Evolutionary conservation across 2,797 vertebrate species (phyloP).

Genomic region (Bothrops alternatus): DNA sequence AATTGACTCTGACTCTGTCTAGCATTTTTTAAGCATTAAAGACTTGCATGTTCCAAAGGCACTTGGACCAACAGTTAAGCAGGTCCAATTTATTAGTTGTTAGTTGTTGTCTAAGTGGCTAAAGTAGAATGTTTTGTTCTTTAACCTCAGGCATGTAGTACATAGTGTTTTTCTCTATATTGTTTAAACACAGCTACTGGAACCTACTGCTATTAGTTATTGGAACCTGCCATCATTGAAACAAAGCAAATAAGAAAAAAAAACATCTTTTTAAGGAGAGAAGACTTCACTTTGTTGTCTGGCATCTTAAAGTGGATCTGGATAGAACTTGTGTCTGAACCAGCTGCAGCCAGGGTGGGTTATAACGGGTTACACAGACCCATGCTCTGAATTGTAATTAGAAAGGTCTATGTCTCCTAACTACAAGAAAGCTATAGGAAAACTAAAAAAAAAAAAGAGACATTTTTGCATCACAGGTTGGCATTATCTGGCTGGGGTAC

Average conservation of each 20-base stretch:
- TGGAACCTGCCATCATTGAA: neutral
- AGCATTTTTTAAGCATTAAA: neutral
- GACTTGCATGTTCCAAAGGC: too few relatives aligned
- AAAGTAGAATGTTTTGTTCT: neutral
- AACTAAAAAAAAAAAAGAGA: neutral
- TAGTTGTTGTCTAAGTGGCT: neutral
- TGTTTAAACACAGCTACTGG: neutral
- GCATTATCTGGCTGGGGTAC: neutral
- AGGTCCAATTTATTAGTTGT: neutral
- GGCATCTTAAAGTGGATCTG: neutral
- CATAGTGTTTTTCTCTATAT: neutral
- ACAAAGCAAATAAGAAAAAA: neutral
- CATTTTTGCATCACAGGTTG: neutral
- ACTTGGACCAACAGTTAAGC: neutral
- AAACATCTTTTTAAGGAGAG: neutral
- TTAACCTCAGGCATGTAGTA: neutral
- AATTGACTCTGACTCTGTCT: neutral
- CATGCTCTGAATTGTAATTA: neutral
- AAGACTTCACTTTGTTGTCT: neutral
- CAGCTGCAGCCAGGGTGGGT: neutral
- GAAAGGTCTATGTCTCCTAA: neutral
- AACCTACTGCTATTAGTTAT: neutral
- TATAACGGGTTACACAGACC: neutral
- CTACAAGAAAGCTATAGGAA: neutral
- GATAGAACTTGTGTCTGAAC: neutral